A percentile compares a stretch with the other conserved stretches of the same genome.
phyloP scores from a whole-genome alignment of 2,113 vertebrate species.

The Larimichthys polyactis region DNA sequence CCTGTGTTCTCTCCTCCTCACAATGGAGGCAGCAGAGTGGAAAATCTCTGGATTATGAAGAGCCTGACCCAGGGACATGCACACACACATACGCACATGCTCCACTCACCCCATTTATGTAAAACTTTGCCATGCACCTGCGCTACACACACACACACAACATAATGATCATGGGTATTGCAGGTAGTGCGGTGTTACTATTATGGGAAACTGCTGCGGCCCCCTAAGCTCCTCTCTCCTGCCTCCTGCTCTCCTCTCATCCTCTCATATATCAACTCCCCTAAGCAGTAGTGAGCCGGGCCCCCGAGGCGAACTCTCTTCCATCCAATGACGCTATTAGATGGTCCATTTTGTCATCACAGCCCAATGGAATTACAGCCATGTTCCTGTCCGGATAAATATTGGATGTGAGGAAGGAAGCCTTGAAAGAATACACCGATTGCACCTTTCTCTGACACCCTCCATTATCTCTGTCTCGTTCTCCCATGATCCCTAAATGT shows the following conservation, averaged over 20 bases:
- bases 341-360: conserved; percentile 69
- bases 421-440: conserved; percentile 25
- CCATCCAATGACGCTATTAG: conserved; percentile 62
- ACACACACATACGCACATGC: conserved; percentile 30
- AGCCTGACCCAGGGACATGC: conserved; percentile 50
- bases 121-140: conserved; percentile 57
- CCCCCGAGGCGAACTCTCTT: conserved; percentile 58
- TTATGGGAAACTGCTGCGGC: conserved; percentile 67
- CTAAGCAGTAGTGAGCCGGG: conserved; percentile 64
- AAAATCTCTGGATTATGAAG: conserved; percentile 74
- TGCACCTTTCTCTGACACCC: conserved; percentile 10
- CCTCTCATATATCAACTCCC: conserved; percentile 75
- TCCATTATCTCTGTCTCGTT: conserved; percentile 21
- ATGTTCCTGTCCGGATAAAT: conserved; percentile 52
- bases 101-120: conserved; percentile 58
- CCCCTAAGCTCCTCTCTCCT: conserved; percentile 63
- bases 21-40: conserved; percentile 74
- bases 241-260: conserved; percentile 63
- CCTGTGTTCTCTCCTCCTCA: conserved; percentile 61
- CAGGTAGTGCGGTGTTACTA: conserved; percentile 66
- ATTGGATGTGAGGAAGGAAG: conserved; percentile 46
- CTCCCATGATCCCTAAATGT: neutral
- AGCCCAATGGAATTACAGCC: conserved; percentile 57
- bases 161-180: conserved; percentile 52
- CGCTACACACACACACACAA: conserved; percentile 38